Percentiles rank a stretch among this genome's conserved stretches.
Conservation (phyloP, 2,113 vertebrate genomes). For the Anolis carolinensis region DNA sequence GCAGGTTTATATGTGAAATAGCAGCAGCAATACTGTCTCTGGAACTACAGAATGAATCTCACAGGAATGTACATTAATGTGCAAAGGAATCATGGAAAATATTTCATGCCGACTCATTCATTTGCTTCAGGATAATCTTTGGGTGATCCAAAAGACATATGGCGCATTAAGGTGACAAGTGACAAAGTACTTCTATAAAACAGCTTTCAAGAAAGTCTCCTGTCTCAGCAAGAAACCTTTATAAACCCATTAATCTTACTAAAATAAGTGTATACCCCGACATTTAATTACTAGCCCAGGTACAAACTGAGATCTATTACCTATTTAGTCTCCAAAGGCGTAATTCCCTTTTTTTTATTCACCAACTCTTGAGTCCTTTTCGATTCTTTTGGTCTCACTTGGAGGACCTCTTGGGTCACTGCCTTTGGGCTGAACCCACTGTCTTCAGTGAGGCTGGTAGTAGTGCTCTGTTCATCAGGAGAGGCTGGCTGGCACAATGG, state of each 20-base stretch:
- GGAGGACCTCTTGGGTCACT: neutral
- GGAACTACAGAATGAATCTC: neutral
- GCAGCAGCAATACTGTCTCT: neutral
- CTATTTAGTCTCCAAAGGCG: neutral
- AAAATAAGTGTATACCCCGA: neutral
- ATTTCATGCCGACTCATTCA: conserved; percentile 28
- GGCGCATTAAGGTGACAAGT: neutral
- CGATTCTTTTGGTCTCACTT: neutral
- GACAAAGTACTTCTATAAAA: neutral
- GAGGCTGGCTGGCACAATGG: too few species aligned
- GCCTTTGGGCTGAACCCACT: neutral
- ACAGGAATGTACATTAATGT: neutral
- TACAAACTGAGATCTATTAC: neutral
- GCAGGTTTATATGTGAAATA: neutral
- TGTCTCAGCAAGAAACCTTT: neutral
- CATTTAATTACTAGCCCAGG: neutral
- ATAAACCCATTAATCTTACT: conserved; percentile 17
- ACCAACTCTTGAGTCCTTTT: neutral
- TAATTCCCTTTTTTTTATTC: neutral
- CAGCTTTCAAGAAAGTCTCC: neutral
- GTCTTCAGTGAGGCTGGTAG: neutral
- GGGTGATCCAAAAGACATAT: neutral
- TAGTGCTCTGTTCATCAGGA: neutral
- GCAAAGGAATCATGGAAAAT: neutral
- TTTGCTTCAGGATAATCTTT: neutral